Conservation (phyloP, 1,140 invertebrate genomes). For the Bombyx mandarina region DNA sequence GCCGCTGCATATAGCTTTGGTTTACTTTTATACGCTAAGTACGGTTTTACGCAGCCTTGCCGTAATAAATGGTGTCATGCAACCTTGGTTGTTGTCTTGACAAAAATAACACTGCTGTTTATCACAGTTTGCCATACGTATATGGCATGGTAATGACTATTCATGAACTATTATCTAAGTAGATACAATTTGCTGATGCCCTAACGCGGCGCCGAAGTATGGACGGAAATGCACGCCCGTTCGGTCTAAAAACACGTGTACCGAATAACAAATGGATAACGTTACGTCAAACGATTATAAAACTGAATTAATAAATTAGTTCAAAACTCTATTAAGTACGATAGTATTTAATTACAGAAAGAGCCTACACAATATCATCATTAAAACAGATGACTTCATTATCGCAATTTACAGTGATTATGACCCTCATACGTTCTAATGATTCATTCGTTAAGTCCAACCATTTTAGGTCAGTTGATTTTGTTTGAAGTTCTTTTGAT, state of each 20-base stretch:
- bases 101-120: too few relatives aligned
- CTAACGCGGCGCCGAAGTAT: slow-evolving; percentile 22
- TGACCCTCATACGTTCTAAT: slow-evolving; percentile 11
- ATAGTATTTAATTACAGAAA: background rate
- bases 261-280: slow-evolving; percentile 32
- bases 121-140: too few relatives aligned
- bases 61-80: too few relatives aligned
- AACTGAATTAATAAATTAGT: slow-evolving; percentile 9
- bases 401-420: slow-evolving; percentile 4
- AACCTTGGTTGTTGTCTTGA: too few relatives aligned
- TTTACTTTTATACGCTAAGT: too few relatives aligned
- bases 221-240: slow-evolving; percentile 50
- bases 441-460: slow-evolving; percentile 2
- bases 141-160: slow-evolving; percentile 17
- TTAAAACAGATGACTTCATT: slow-evolving; percentile 3
- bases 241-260: slow-evolving; percentile 31
- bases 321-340: background rate
- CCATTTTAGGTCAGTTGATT: background rate
- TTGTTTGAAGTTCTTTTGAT: slow-evolving; percentile 5
- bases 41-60: too few relatives aligned
- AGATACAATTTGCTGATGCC: slow-evolving; percentile 41
- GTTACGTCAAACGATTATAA: slow-evolving; percentile 25
- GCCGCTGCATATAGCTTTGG: too few relatives aligned
- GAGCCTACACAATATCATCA: background rate
- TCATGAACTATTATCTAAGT: slow-evolving; percentile 40